These are phyloP conservation scores for Tuta absoluta DNA, from an alignment of 2,888 invertebrate genomes.

Conservation along the genomic window DNA sequence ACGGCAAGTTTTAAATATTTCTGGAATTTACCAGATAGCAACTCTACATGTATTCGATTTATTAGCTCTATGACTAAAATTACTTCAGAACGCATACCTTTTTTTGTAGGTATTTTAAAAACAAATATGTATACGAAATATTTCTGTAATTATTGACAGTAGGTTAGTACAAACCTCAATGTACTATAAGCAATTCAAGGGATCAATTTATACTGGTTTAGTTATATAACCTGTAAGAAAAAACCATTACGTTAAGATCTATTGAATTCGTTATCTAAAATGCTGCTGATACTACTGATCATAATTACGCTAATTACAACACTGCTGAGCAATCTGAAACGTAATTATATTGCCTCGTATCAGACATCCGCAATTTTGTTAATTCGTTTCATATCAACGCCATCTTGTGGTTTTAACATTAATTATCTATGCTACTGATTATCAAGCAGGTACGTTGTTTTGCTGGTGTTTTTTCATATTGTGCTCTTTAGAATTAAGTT, in stretches of 20 bases:
- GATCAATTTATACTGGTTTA: too few relatives aligned
- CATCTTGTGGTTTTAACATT: constrained; percentile 6
- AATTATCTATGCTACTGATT: constrained; percentile 10
- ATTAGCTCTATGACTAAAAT: neutral
- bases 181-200: neutral
- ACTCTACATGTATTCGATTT: neutral
- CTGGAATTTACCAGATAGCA: neutral
- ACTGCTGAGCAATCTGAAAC: constrained; percentile 10
- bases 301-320: constrained; percentile 8
- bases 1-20: too few relatives aligned
- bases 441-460: constrained; percentile 13
- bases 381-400: constrained; percentile 13
- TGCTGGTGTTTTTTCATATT: neutral
- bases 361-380: constrained; percentile 21
- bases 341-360: constrained; percentile 13
- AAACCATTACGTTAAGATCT: neutral
- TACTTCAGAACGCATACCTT: neutral
- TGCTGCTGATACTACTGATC: neutral
- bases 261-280: too few relatives aligned
- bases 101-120: neutral
- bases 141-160: neutral
- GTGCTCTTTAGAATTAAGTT: constrained; percentile 1
- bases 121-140: neutral
- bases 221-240: neutral
- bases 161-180: too few relatives aligned